Base-by-base conservation (phyloP, 2,888 invertebrate genomes). In the Phalangium opilio region DNA sequence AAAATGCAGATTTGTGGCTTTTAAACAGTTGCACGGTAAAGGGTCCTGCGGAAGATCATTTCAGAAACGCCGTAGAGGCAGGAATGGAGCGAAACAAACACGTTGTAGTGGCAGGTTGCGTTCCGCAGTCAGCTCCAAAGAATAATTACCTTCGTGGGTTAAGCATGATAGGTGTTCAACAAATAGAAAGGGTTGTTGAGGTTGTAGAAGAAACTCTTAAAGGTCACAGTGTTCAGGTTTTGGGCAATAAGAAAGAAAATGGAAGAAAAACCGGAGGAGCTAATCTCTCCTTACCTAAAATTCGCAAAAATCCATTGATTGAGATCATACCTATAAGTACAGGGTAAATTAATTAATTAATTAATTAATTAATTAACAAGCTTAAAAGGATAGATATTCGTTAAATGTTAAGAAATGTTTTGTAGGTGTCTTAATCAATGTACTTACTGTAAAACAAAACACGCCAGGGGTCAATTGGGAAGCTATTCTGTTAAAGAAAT, bases 21-120 rank as follows among this genome's bases (percentile, higher is more conserved):
- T 71, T 98, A 15, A 98, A 98, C 68, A 91, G 91, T 44, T 98
- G 96, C 64, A 98, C 96, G 0, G 96, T 98, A 0, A 98, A 98
- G 67, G 93, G 79, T 64, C 98, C 98, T 0, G 83, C 93, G 0
- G 96, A 98, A 64, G 90, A 90, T 63, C 85, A 93, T 70, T 81
- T 95, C 70, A 77, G 83, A 52, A 93, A 93, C 72, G 70, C 70
- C 51, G 68, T 95, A 43, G 77, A 81, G 53, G 69, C 76, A 5
- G 91, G 83, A 0, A 73, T 73, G 58, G 73, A 74, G 21, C 70
- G 72, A 2, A 83, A 83, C 0, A 85, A 90, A 58, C 77, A 79
- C 57, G 76, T 96, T 14, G 91, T 98, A 2, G 78, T 95, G n/a
- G 91, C 96, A 0, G 96, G 96, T 0, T 98, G 96, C 67, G 95